Conservation (phyloP, 2,113 vertebrate species). For the Rhinichthys klamathensis region DNA sequence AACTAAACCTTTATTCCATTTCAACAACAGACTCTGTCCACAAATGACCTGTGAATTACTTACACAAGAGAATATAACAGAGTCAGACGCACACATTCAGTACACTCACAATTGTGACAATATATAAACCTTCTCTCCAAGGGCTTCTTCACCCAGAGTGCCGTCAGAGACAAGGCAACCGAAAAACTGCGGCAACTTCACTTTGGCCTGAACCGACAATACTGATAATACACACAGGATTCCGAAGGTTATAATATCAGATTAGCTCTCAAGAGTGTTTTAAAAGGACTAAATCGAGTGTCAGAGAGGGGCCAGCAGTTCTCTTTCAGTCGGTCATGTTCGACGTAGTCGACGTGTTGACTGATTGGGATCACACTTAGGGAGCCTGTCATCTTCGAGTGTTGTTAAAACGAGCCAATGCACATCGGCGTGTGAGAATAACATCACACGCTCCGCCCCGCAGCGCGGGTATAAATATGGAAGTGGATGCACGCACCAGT, state of each 20-base stretch:
- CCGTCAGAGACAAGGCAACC: background rate
- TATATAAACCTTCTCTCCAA: background rate
- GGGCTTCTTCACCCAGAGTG: background rate
- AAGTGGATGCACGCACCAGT: too few relatives aligned
- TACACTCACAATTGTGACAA: background rate
- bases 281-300: slow-evolving; percentile 33
- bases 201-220: background rate
- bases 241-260: slow-evolving; percentile 28
- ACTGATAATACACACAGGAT: slow-evolving; percentile 23
- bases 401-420: too few relatives aligned
- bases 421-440: too few relatives aligned
- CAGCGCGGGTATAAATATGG: too few relatives aligned
- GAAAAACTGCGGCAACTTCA: background rate
- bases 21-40: background rate
- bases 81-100: background rate
- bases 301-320: too few relatives aligned
- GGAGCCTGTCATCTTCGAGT: too few relatives aligned
- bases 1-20: background rate
- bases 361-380: too few relatives aligned
- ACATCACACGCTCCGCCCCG: too few relatives aligned
- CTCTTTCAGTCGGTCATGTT: too few relatives aligned
- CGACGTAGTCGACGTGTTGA: too few relatives aligned
- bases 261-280: slow-evolving; percentile 17
- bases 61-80: background rate
- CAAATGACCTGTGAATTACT: background rate